Evolutionary conservation across 1,140 invertebrate species (phyloP), one percentile per base, ranked within the genome.

Genomic region (Neuroterus valhalla): DNA sequence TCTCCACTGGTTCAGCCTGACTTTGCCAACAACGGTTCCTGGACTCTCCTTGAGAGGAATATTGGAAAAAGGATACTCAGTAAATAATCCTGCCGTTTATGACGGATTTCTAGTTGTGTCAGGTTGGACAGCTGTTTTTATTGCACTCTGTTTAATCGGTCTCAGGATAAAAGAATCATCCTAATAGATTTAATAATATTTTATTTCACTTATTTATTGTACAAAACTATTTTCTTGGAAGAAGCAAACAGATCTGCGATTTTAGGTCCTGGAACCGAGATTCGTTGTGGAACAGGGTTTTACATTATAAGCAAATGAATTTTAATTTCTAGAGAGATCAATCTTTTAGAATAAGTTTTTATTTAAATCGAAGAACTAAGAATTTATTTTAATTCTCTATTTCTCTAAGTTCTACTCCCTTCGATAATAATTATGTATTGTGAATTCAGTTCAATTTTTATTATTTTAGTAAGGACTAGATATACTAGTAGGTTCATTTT

Each of bases 21-120:
- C 85, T 0, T 84, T 95, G 1, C 94, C 94, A 1, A 94, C 94
- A 76, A 95, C 94, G 3, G 81, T 94, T 38, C 92, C 94, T 1
- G 92, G 92, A 0, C 90, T 91, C 66, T 92, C 94, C 0, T 83
- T 95, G 4, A 88, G 94, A 45, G 91, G 91, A 79, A 86, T 95
- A 10, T 89, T 95, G 72, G 91, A 92, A 19, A 94, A 93, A 80
- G 93, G 93, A 0, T 90, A 89, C 78, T 71, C 89, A 0, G 82
- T 94, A 3, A 84, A 87, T 0, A 87, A 94, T 17, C 86, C 88
- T 0, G 84, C 91, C 26, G 92, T 94, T 2, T 92, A 92, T 70
- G 87, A 81, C 55, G 93, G 93, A 12, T 93, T 93, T 71, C 69
- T 94, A 2, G 89, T 93, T 1, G 90, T 91, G 4, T 10, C 87